phyloP scores from a whole-genome alignment of 2,797 vertebrate species.

The Naso thynnoides region DNA sequence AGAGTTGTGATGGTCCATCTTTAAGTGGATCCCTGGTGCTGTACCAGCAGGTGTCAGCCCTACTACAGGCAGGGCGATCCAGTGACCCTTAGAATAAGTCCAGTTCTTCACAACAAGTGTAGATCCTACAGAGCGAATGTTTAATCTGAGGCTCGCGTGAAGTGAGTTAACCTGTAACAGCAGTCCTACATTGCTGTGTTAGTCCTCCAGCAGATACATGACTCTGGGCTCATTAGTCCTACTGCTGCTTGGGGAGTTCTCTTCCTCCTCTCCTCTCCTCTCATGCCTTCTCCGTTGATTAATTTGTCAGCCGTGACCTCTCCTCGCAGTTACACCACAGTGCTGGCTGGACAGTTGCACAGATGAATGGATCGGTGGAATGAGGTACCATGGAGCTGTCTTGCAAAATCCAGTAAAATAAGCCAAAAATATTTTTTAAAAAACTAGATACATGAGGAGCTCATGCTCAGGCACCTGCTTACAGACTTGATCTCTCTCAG shows the following conservation, averaged over 20 bases:
- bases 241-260: conserved; percentile 43
- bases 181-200: conserved; percentile 17
- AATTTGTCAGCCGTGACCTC: conserved; percentile 38
- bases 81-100: conserved; percentile 23
- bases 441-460: not conserved
- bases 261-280: conserved; percentile 20
- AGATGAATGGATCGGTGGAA: conserved; percentile 45
- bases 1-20: conserved; percentile 68
- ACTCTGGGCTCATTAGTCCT: conserved; percentile 27
- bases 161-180: conserved; percentile 1
- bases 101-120: conserved; percentile 25
- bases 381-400: conserved; percentile 14
- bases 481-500: conserved; percentile 2
- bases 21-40: conserved; percentile 39
- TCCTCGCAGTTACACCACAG: conserved; percentile 52
- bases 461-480: not conserved
- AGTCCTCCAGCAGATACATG: conserved; percentile 29
- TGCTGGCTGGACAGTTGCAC: conserved; percentile 53
- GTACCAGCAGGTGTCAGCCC: conserved; percentile 40
- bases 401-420: conserved; percentile 23
- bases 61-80: conserved; percentile 25
- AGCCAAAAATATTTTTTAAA: too few relatives aligned
- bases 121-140: not conserved
- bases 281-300: conserved; percentile 50
- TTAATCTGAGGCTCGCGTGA: not conserved